These are phyloP conservation scores for Brachionus asplanchnoidis DNA, from an alignment of 1,140 invertebrate genomes.

Conservation along the genomic window DNA sequence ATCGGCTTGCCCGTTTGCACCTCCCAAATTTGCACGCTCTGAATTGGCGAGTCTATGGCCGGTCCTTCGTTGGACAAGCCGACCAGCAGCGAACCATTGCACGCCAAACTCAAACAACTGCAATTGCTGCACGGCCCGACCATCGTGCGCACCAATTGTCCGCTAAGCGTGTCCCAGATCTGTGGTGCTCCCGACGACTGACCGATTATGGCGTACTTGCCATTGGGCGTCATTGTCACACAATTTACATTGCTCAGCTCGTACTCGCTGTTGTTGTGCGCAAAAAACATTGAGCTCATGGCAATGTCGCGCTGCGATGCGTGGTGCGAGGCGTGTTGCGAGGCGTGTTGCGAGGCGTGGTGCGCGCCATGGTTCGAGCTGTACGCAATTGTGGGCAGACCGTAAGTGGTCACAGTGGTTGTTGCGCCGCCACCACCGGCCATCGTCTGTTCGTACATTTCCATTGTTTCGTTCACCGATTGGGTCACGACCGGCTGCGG, in stretches of 20 bases:
- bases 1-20: constrained; percentile 14
- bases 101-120: constrained; percentile 13
- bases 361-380: neutral
- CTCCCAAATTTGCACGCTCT: constrained; percentile 39
- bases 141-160: constrained; percentile 12
- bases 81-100: constrained; percentile 38
- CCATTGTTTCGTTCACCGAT: constrained; percentile 37
- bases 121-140: neutral
- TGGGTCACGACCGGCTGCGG: constrained; percentile 9
- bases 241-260: constrained; percentile 32
- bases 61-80: constrained; percentile 25
- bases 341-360: neutral
- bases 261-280: constrained; percentile 24
- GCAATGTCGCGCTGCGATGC: constrained; percentile 8
- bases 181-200: constrained; percentile 30
- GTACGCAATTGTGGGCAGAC: neutral
- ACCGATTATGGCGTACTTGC: constrained; percentile 41
- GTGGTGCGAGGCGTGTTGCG: neutral
- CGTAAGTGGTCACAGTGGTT: neutral
- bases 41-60: neutral
- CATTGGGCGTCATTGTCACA: constrained; percentile 36
- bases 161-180: constrained; percentile 37
- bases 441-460: constrained; percentile 37
- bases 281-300: constrained; percentile 33
- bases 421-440: neutral